Conservation (phyloP, 2,113 vertebrate species). For the Chlamydotis undulata region DNA sequence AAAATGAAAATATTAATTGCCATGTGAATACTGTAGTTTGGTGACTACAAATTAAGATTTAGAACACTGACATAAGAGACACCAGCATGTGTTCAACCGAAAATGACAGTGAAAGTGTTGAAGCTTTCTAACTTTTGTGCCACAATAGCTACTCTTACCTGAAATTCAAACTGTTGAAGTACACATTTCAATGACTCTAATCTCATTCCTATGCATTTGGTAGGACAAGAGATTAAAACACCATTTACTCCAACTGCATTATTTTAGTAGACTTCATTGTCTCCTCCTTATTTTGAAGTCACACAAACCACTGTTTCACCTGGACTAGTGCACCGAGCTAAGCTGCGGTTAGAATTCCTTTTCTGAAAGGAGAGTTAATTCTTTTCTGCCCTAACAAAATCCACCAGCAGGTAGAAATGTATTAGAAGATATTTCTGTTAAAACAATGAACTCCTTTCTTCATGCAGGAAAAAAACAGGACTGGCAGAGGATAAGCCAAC, state of each 20-base stretch:
- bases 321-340: neutral
- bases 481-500: neutral
- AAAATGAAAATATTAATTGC: neutral
- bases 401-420: neutral
- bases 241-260: neutral
- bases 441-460: slow-evolving; percentile 8
- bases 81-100: neutral
- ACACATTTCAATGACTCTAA: neutral
- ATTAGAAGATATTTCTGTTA: neutral
- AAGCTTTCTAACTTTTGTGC: neutral
- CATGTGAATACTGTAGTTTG: neutral
- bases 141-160: neutral
- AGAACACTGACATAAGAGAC: neutral
- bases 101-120: neutral
- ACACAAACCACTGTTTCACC: neutral
- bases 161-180: neutral
- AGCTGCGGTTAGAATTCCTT: neutral
- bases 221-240: neutral
- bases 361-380: neutral
- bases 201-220: neutral
- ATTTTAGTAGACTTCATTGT: neutral
- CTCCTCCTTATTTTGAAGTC: neutral
- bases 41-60: neutral
- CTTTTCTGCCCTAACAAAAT: neutral
- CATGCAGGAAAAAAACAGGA: neutral